These are phyloP conservation scores for Formica selysi DNA, from an alignment of 1,140 invertebrate species.

Conservation along the genomic window DNA sequence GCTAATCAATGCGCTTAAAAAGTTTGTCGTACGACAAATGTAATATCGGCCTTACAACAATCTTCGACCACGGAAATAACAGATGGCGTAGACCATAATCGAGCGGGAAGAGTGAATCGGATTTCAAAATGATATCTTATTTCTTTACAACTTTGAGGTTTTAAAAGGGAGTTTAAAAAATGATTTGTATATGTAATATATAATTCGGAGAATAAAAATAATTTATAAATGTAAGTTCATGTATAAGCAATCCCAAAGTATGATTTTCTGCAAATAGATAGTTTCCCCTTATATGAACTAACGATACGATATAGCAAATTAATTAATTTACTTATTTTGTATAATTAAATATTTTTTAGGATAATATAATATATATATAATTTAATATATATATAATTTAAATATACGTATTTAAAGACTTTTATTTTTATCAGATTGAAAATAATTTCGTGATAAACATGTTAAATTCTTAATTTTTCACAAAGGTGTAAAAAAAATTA, in stretches of 20 bases:
- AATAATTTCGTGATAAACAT: background rate
- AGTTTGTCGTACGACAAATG: too few species aligned
- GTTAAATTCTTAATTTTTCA: background rate
- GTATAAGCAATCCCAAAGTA: background rate
- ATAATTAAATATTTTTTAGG: background rate
- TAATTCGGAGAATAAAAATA: background rate
- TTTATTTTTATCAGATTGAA: background rate
- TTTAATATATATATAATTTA: too few species aligned
- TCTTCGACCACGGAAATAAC: slow-evolving; percentile 15
- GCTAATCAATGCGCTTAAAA: too few species aligned
- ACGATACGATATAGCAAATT: background rate
- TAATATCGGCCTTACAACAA: background rate
- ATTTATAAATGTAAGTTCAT: background rate
- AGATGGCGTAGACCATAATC: slow-evolving; percentile 62
- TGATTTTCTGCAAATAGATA: background rate
- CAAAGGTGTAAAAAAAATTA: background rate
- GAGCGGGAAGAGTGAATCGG: slow-evolving; percentile 11
- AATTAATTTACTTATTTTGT: background rate
- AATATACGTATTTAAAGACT: too few species aligned
- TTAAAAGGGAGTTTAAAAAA: background rate
- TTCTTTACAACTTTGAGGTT: background rate
- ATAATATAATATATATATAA: too few species aligned
- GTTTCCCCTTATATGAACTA: background rate
- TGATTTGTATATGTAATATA: too few species aligned
- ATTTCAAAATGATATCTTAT: too few species aligned